Evolutionary conservation across 2,888 invertebrate species (phyloP), one percentile per base, ranked within the genome.

Genomic region (Agrotis ipsilon): DNA sequence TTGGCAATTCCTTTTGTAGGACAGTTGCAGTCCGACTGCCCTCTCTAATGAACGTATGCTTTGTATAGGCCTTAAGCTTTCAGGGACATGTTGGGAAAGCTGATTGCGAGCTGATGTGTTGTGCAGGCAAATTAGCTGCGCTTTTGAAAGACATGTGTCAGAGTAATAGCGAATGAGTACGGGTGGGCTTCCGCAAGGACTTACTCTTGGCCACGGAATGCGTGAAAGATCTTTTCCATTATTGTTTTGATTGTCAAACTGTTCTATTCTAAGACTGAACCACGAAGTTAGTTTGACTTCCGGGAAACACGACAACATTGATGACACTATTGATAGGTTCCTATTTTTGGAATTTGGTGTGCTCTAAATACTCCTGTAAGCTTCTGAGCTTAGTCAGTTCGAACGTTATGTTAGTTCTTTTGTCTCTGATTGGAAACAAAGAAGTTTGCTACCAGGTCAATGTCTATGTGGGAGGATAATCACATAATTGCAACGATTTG

Each of bases 1-100:
- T 83, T 81, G 74, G 78, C 78, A 83, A 83, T 79, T 83, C 72
- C 65, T 70, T 83, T 81, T 80, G 81, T 84, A 72, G 78, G 74
- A 78, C 79, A 79, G 68, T 81, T 78, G 83, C 75, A 70, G 73
- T 62, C 73, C 70, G 60, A 62, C 69, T 77, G 83, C 63, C 84
- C 80, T 76, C 76, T 78, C 80, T 78, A 84, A 78, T 76, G 72
- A 82, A 77, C 68, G 72, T 59, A 68, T 58, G 69, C 57, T 66
- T 75, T 69, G 75, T 70, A 62, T 66, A 46, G 58, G 69, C 54
- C 51, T 62, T 51, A 52, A 62, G 51, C 52, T 73, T 75, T 78
- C 82, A 84, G 72, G 84, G 84, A 74, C 71, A 74, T 63, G 57
- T 81, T 76, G 71, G 59, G 82, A 74, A 76, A 81, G 82, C 68